These are phyloP conservation scores for Clangula hyemalis DNA, from an alignment of 2,797 vertebrate species.

Conservation along the genomic window DNA sequence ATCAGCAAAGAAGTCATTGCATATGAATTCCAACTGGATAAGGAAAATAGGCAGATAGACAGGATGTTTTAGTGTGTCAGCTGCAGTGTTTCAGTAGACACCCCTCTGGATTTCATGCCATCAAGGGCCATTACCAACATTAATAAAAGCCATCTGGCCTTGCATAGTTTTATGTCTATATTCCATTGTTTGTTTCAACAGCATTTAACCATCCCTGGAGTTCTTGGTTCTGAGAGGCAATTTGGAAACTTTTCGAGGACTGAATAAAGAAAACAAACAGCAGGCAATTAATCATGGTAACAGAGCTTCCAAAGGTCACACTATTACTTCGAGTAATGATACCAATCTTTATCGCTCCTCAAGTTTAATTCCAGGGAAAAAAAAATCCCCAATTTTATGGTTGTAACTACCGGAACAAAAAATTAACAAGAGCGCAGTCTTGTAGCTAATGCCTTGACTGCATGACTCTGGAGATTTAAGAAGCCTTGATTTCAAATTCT, in stretches of 20 bases:
- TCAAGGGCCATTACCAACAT: not conserved
- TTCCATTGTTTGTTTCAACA: not conserved
- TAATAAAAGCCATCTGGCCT: slow-evolving; percentile 26
- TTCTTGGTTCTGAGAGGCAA: not conserved
- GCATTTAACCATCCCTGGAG: not conserved
- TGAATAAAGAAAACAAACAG: not conserved
- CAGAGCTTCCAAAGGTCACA: not conserved
- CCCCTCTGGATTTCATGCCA: slow-evolving; percentile 9
- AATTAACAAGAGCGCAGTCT: not conserved
- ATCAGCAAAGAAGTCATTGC: not conserved
- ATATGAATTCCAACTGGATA: not conserved
- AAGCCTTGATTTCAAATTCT: not conserved
- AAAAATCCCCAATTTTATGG: not conserved
- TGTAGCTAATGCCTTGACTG: not conserved
- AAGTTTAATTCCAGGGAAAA: not conserved
- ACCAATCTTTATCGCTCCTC: not conserved
- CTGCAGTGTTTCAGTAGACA: not conserved
- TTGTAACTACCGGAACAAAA: not conserved
- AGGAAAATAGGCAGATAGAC: not conserved
- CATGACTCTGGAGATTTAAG: not conserved
- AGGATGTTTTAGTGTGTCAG: not conserved
- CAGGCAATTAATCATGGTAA: not conserved
- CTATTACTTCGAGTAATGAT: not conserved
- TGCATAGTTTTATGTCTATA: not conserved
- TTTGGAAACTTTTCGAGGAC: slow-evolving; percentile 1